phyloP scores from a whole-genome alignment of 64 coral and sea anemone genomes.

The Actinia tenebrosa region DNA sequence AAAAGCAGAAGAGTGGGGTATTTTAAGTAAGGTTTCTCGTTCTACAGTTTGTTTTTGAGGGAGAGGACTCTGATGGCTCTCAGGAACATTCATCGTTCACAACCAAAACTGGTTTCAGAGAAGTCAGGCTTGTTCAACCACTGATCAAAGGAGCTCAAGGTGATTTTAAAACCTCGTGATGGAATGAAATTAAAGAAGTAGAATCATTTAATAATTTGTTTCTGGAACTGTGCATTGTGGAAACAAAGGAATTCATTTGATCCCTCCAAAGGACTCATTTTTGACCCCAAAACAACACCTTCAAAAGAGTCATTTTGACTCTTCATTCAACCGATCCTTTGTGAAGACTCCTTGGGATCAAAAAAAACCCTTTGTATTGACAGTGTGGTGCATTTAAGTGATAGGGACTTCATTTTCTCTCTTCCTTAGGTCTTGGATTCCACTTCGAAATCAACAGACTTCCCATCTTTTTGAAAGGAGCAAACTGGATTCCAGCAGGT shows the following conservation, averaged over 20 bases:
- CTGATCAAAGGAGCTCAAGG: constrained; percentile 66
- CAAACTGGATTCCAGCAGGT: constrained; percentile 99
- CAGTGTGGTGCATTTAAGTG: no score
- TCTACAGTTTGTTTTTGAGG: constrained; percentile 39
- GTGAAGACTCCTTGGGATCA: no score
- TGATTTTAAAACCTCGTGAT: neutral
- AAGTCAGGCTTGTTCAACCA: constrained; percentile 77
- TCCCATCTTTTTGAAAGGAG: constrained; percentile 92
- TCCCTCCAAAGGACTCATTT: no score
- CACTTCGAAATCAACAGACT: constrained; percentile 88
- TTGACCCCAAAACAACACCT: no score
- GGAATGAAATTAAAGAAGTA: neutral
- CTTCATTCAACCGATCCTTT: no score
- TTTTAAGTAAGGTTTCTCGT: neutral
- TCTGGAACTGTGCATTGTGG: no score
- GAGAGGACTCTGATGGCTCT: neutral
- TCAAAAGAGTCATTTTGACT: no score
- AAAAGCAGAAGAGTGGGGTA: no score
- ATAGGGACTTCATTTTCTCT: neutral
- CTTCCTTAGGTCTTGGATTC: constrained; percentile 81
- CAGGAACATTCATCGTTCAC: constrained; percentile 30
- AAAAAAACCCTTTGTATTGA: neutral
- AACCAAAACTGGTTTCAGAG: constrained; percentile 74
- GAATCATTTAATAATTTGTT: no score
- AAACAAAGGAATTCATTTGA: no score